Conservation (phyloP, 1,140 invertebrate genomes). For the Sinella curviseta region DNA sequence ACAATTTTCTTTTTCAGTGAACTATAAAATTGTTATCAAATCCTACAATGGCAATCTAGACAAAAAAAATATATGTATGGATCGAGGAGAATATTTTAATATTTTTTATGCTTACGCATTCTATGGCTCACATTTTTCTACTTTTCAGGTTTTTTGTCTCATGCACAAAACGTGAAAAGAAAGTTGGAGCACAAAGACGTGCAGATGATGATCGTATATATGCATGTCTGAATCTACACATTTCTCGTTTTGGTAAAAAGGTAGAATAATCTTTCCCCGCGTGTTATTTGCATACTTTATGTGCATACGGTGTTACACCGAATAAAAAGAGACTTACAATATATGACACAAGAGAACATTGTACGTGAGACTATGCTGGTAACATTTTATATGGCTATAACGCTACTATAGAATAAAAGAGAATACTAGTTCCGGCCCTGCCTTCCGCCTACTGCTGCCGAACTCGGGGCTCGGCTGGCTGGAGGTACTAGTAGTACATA, state of each 20-base stretch:
- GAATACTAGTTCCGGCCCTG: not conserved
- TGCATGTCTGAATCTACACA: too few relatives aligned
- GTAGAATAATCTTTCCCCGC: too few relatives aligned
- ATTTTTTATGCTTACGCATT: not conserved
- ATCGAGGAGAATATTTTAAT: not conserved
- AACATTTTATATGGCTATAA: not conserved
- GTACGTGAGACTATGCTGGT: not conserved
- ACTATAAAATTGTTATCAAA: not conserved
- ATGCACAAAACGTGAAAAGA: too few relatives aligned
- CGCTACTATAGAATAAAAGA: not conserved
- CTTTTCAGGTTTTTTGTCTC: too few relatives aligned
- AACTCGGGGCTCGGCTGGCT: not conserved
- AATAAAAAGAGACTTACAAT: too few relatives aligned
- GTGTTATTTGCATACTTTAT: too few relatives aligned
- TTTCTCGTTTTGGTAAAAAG: too few relatives aligned
- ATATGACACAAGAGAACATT: too few relatives aligned
- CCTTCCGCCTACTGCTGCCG: slow-evolving; percentile 9
- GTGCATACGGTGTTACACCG: too few relatives aligned
- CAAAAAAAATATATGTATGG: too few relatives aligned
- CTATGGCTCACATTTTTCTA: not conserved
- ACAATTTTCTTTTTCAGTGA: not conserved
- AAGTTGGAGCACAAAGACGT: too few relatives aligned
- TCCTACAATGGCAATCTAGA: not conserved
- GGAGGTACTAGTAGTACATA: not conserved
- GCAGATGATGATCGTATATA: too few relatives aligned